Evolutionary conservation across 2,797 vertebrate genomes (phyloP).

Genomic region (Tapera naevia): DNA sequence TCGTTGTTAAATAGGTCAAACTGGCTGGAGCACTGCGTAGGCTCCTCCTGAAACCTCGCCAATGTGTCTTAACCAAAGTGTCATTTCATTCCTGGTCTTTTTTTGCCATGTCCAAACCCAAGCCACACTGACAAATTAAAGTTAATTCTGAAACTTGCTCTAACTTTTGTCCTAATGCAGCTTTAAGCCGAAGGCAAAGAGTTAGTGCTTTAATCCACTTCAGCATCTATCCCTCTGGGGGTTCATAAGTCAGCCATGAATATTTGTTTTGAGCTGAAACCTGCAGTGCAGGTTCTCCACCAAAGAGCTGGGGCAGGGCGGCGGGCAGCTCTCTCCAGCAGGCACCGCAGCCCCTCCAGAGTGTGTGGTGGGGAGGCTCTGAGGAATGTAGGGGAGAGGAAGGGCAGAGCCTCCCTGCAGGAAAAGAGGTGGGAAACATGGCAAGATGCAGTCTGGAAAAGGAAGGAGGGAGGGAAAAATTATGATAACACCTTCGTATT

Average conservation of each 20-base stretch:
- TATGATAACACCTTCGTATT: neutral
- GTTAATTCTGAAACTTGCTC: constrained; percentile 1
- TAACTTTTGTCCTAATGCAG: constrained; percentile 29
- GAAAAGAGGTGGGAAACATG: neutral
- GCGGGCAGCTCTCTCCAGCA: neutral
- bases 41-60: neutral
- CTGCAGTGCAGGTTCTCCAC: constrained; percentile 59
- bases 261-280: constrained; percentile 70
- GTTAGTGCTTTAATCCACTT: constrained; percentile 42
- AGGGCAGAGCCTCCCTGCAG: neutral
- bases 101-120: neutral
- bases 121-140: neutral
- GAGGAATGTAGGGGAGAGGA: neutral
- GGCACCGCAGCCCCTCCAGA: neutral
- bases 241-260: constrained; percentile 66
- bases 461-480: neutral
- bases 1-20: constrained; percentile 5
- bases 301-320: neutral
- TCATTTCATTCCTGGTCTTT: neutral
- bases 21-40: neutral
- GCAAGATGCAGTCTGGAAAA: neutral
- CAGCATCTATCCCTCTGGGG: constrained; percentile 52
- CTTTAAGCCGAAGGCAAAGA: constrained; percentile 39
- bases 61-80: neutral
- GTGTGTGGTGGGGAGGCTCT: too few relatives aligned